These are phyloP conservation scores for Cerastis rubricosa DNA, from an alignment of 2,888 invertebrate genomes.

Conservation along the genomic window DNA sequence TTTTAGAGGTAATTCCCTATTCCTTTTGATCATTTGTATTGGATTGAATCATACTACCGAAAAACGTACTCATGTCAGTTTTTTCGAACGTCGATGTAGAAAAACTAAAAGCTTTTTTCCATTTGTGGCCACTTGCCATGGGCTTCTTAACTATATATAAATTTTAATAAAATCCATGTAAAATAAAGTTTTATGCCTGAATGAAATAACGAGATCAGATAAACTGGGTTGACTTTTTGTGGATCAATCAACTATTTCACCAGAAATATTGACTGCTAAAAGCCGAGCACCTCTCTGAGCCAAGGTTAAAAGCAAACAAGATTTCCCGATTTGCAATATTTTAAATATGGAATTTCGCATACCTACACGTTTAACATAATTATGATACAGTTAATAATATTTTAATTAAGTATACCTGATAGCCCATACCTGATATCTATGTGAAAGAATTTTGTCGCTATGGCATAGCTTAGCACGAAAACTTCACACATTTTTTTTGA, in stretches of 20 bases:
- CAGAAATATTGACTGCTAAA: slow-evolving; percentile 19
- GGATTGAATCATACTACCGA: not conserved
- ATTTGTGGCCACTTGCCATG: not conserved
- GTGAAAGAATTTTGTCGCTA: not conserved
- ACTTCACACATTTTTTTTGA: not conserved
- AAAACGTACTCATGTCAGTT: not conserved
- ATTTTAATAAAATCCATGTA: not conserved
- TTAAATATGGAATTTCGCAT: too few species aligned
- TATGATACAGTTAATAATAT: not conserved
- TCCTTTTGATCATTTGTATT: not conserved
- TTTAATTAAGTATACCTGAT: not conserved
- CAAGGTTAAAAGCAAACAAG: slow-evolving; percentile 50
- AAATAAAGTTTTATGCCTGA: not conserved
- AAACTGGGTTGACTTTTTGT: slow-evolving; percentile 14
- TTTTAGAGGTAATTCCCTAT: not conserved
- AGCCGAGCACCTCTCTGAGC: slow-evolving; percentile 31
- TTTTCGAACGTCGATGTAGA: not conserved
- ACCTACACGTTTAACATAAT: not conserved
- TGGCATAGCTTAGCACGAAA: not conserved
- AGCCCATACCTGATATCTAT: too few species aligned
- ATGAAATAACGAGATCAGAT: not conserved
- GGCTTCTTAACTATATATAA: too few species aligned
- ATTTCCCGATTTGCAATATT: slow-evolving; percentile 7
- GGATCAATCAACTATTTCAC: slow-evolving; percentile 27
- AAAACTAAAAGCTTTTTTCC: not conserved